Conservation (phyloP, 1,140 invertebrate genomes). For the Nixonia krombeini region DNA sequence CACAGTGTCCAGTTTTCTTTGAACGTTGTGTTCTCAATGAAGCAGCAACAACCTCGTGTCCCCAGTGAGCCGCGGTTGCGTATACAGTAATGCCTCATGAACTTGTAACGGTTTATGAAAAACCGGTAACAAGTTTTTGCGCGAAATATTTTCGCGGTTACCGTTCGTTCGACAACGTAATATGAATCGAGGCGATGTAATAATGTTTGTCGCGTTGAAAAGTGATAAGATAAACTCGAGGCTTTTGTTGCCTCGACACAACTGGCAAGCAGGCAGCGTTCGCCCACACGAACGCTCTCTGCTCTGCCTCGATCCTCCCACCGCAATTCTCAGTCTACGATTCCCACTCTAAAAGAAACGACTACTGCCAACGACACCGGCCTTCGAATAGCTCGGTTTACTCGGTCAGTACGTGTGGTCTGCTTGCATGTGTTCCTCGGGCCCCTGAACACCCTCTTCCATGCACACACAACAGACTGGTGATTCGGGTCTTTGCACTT, state of each 20-base stretch:
- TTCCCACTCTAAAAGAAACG: constrained; percentile 33
- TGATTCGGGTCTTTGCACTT: too few species aligned
- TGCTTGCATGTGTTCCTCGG: neutral
- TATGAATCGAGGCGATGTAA: neutral
- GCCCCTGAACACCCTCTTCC: neutral
- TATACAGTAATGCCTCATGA: neutral
- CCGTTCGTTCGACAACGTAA: neutral
- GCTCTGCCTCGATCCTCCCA: constrained; percentile 25
- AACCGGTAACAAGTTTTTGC: neutral
- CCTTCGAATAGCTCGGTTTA: constrained; percentile 10
- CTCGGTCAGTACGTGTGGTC: neutral
- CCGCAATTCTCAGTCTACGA: neutral
- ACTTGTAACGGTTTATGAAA: neutral
- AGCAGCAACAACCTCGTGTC: neutral
- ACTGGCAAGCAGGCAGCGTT: constrained; percentile 32
- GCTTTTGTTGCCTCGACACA: constrained; percentile 17
- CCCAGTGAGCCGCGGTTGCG: too few species aligned
- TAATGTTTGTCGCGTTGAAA: neutral
- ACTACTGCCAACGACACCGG: constrained; percentile 3
- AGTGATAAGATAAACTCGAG: neutral
- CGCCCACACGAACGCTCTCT: constrained; percentile 16
- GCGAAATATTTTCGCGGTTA: neutral
- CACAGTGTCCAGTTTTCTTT: neutral
- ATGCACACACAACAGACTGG: neutral
- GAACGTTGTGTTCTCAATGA: neutral